Base-by-base conservation (phyloP, 2,888 invertebrate genomes). In the Loripinus fragilis region DNA sequence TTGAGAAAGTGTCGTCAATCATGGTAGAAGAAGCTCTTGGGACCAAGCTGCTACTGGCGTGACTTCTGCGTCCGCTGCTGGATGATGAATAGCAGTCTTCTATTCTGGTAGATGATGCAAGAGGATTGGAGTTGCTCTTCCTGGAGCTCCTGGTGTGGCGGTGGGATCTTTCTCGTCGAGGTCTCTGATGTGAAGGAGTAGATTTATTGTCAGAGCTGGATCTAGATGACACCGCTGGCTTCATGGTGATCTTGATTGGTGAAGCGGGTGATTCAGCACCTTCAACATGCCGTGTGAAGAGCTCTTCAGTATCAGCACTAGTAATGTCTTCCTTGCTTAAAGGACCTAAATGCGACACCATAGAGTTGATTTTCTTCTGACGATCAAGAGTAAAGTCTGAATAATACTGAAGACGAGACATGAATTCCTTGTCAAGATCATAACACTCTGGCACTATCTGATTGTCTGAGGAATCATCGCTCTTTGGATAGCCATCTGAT, bases 301-400 rank as follows among this genome's bases (percentile, higher is more conserved):
- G 80, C 35, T 86, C 84, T 48, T 86, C 88, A 35, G 80, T 82
- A 1, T 71, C 78, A 45, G 74, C 67, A 71, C 79, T 76, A 41
- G 76, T 77, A 33, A 80, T 72, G 71, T 75, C 80, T 20, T 79
- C 76, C 25, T 81, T 79, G n/a, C 69, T 33, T 0, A 78, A 60
- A 50, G 64, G 64, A 50, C 82, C 78, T 20, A 79, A 76, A 25
- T 82, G 69, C 1, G 78, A 64, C n/a, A 82, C 78, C 78, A 87
- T 85, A 42, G 81, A 71, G 71, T 90, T 86, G 35, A 91, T 89
- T 71, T 90, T 90, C n/a, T 86, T 78, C 78, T 90, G 88, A 12
- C 90, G 83, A 72, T 90, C 90, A 12, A 90, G 76, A 30, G 90
- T 90, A 75, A 91, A 90, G 84, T 90, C 91, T 30, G 88, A 88